Percentiles rank a stretch among this genome's conserved stretches.
phyloP scores from a whole-genome alignment of 2,113 vertebrate species.

The Pipa parva region DNA sequence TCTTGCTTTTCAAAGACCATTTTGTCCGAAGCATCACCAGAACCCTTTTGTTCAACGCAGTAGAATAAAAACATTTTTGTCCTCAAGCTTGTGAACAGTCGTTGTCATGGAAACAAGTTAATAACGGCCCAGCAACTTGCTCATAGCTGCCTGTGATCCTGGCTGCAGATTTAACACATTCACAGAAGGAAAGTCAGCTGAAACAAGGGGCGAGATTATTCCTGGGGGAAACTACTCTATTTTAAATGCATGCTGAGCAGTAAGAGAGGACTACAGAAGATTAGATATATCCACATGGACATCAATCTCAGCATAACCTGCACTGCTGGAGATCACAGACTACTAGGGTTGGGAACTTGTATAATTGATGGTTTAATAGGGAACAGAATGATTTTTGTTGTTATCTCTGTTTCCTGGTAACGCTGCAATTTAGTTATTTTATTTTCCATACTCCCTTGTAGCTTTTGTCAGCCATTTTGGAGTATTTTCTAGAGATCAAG shows the following conservation, averaged over 20 bases:
- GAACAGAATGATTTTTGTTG: too few relatives aligned
- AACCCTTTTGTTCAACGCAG: constrained; percentile 77
- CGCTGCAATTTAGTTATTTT: too few relatives aligned
- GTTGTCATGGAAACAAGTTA: constrained; percentile 82
- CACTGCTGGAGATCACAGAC: too few relatives aligned
- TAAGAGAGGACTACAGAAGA: too few relatives aligned
- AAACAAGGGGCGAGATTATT: constrained; percentile 68
- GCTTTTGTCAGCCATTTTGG: too few relatives aligned
- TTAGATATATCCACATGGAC: too few relatives aligned
- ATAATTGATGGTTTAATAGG: too few relatives aligned
- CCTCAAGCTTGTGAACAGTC: constrained; percentile 66
- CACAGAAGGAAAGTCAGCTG: constrained; percentile 56
- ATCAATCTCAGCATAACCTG: too few relatives aligned
- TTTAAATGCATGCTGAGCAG: neutral
- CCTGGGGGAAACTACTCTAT: constrained; percentile 48
- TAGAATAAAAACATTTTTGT: constrained; percentile 83
- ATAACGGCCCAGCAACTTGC: constrained; percentile 77
- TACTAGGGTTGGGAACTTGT: too few relatives aligned
- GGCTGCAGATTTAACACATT: constrained; percentile 70
- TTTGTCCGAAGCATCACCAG: constrained; percentile 69
- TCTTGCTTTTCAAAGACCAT: constrained; percentile 62
- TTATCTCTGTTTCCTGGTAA: too few relatives aligned
- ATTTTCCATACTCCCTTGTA: too few relatives aligned
- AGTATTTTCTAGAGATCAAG: too few relatives aligned
- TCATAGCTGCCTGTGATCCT: constrained; percentile 68